These are phyloP conservation scores for Eumaeus atala DNA, from an alignment of 1,140 invertebrate species.

Conservation along the genomic window DNA sequence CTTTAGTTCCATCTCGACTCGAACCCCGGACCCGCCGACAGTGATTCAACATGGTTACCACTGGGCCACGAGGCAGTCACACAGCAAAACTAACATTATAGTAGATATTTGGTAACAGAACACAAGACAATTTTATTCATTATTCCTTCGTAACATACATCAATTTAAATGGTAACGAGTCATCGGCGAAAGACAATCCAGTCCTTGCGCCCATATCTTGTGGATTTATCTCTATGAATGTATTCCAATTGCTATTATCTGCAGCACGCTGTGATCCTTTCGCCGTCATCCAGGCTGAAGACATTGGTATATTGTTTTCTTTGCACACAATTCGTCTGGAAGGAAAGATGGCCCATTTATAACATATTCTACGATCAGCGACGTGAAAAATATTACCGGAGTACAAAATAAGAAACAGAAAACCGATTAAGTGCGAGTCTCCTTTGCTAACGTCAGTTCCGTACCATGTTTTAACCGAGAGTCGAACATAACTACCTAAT, in stretches of 20 bases:
- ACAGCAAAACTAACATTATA: not conserved
- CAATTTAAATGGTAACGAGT: constrained; percentile 23
- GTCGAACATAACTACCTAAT: no score
- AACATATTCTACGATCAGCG: not conserved
- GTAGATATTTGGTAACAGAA: not conserved
- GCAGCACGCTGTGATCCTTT: constrained; percentile 33
- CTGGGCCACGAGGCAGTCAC: no score
- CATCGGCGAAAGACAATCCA: constrained; percentile 23
- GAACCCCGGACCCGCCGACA: no score
- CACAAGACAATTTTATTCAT: not conserved
- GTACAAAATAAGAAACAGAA: no score
- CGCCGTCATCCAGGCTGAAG: constrained; percentile 34
- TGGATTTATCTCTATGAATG: constrained; percentile 22
- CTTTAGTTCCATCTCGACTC: no score
- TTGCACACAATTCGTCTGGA: constrained; percentile 5
- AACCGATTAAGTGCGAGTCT: not conserved
- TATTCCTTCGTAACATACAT: constrained; percentile 24
- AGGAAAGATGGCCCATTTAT: not conserved
- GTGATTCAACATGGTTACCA: no score
- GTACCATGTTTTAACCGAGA: no score
- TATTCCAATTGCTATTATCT: constrained; percentile 30
- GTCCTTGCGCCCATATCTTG: constrained; percentile 21
- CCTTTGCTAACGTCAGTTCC: not conserved
- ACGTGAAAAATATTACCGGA: not conserved
- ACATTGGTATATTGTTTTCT: constrained; percentile 24